Percentiles rank a stretch among this genome's conserved stretches.
phyloP scores from a whole-genome alignment of 1,140 invertebrate species.

The Chlorops oryzae region DNA sequence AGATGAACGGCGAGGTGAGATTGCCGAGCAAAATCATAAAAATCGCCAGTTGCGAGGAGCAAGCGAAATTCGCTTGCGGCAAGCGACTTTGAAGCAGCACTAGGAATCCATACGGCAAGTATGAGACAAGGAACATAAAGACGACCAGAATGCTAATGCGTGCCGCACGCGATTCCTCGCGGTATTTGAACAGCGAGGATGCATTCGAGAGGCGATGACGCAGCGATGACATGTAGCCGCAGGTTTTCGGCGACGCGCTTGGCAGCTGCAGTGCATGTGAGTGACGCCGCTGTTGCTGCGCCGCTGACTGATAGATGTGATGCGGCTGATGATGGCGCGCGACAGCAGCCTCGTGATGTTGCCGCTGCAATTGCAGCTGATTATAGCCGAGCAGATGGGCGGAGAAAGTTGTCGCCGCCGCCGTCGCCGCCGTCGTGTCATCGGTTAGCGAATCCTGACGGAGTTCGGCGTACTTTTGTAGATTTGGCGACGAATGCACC shows the following conservation, averaged over 20 bases:
- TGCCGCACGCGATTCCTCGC: slow-evolving; percentile 74
- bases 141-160: slow-evolving; percentile 66
- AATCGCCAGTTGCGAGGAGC: slow-evolving; percentile 51
- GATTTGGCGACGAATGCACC: slow-evolving; percentile 44
- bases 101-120: slow-evolving; percentile 60
- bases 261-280: slow-evolving; percentile 40
- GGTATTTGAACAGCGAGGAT: slow-evolving; percentile 72
- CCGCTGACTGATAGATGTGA: neutral
- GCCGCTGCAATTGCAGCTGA: slow-evolving; percentile 15
- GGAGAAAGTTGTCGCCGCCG: slow-evolving; percentile 12
- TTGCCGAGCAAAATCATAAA: slow-evolving; percentile 63
- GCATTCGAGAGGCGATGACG: slow-evolving; percentile 74
- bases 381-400: slow-evolving; percentile 29
- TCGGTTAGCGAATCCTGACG: slow-evolving; percentile 21
- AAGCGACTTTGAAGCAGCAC: slow-evolving; percentile 48
- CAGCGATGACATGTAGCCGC: slow-evolving; percentile 61
- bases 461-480: slow-evolving; percentile 38
- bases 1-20: slow-evolving; percentile 68
- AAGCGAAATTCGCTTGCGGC: slow-evolving; percentile 25
- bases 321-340: slow-evolving; percentile 1
- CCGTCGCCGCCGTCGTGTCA: slow-evolving; percentile 18
- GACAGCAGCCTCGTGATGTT: slow-evolving; percentile 7
- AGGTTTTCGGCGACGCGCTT: slow-evolving; percentile 40
- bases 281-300: neutral
- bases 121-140: slow-evolving; percentile 66